These are phyloP conservation scores for Uria aalge DNA, from an alignment of 2,113 vertebrate species.

Conservation along the genomic window DNA sequence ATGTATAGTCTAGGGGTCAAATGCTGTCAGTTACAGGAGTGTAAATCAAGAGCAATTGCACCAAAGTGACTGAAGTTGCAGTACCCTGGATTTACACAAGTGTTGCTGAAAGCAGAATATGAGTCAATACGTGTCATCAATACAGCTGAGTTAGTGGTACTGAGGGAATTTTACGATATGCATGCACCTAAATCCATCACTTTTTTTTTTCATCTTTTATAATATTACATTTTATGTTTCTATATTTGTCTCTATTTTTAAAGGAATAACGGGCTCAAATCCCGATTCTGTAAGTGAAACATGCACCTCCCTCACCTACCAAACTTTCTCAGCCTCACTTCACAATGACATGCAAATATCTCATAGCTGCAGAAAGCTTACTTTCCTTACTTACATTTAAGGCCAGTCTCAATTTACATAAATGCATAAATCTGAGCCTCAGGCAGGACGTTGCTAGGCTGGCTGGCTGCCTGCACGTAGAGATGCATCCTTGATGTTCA, in stretches of 20 bases:
- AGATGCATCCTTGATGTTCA: not conserved
- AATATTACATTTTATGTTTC: not conserved
- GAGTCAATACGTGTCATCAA: slow-evolving; percentile 34
- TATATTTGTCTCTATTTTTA: not conserved
- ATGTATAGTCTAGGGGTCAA: slow-evolving; percentile 64
- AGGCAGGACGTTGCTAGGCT: not conserved
- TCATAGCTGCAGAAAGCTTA: not conserved
- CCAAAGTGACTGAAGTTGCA: slow-evolving; percentile 47
- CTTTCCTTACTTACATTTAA: not conserved
- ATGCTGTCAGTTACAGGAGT: slow-evolving; percentile 27
- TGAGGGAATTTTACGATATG: slow-evolving; percentile 28
- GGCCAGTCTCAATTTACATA: not conserved
- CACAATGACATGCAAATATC: not conserved
- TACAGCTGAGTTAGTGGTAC: slow-evolving; percentile 42
- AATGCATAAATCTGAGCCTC: not conserved
- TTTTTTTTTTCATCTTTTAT: not conserved
- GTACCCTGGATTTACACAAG: slow-evolving; percentile 47
- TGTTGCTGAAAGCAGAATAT: slow-evolving; percentile 42
- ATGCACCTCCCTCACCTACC: not conserved
- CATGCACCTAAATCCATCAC: slow-evolving; percentile 8
- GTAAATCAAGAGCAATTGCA: slow-evolving; percentile 60
- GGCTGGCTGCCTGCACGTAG: not conserved
- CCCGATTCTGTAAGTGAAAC: not conserved
- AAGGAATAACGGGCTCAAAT: not conserved
- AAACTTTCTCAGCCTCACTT: not conserved